Conservation (phyloP, 1,140 invertebrate genomes). For the Teleopsis dalmanni region DNA sequence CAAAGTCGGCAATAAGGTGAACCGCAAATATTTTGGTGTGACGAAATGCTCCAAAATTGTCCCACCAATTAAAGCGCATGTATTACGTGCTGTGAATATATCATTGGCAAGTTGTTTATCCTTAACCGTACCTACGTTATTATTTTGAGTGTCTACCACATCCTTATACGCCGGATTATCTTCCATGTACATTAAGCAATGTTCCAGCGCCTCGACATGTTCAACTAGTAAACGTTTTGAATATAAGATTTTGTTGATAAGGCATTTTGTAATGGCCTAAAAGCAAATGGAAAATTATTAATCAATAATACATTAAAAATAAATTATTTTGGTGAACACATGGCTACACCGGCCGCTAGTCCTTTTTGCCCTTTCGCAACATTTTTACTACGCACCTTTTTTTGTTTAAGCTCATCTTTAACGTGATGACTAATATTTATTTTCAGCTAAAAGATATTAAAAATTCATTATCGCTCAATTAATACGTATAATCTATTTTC, state of each 20-base stretch:
- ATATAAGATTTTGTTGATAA: slow-evolving; percentile 34
- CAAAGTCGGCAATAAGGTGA: slow-evolving; percentile 24
- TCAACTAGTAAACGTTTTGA: slow-evolving; percentile 38
- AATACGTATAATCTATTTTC: neutral
- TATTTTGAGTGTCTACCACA: neutral
- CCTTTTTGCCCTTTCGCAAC: too few relatives aligned
- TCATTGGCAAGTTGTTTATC: neutral
- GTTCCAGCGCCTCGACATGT: slow-evolving; percentile 38
- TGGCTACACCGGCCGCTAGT: neutral
- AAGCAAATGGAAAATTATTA: neutral
- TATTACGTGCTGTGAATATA: slow-evolving; percentile 27
- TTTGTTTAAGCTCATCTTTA: slow-evolving; percentile 33
- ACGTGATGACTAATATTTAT: slow-evolving; percentile 17
- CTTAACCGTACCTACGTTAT: neutral
- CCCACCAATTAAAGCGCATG: slow-evolving; percentile 26
- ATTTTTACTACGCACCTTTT: slow-evolving; percentile 27
- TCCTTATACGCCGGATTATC: neutral
- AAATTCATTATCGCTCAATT: too few relatives aligned
- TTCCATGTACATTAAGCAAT: slow-evolving; percentile 25
- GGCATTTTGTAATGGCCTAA: slow-evolving; percentile 28
- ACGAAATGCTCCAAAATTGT: slow-evolving; percentile 32
- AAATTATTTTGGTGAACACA: neutral
- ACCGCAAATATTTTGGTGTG: slow-evolving; percentile 24
- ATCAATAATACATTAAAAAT: neutral
- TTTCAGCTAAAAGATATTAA: too few relatives aligned